These are phyloP conservation scores for Ennomos fuscantarius DNA, from an alignment of 2,888 invertebrate species.

Conservation along the genomic window DNA sequence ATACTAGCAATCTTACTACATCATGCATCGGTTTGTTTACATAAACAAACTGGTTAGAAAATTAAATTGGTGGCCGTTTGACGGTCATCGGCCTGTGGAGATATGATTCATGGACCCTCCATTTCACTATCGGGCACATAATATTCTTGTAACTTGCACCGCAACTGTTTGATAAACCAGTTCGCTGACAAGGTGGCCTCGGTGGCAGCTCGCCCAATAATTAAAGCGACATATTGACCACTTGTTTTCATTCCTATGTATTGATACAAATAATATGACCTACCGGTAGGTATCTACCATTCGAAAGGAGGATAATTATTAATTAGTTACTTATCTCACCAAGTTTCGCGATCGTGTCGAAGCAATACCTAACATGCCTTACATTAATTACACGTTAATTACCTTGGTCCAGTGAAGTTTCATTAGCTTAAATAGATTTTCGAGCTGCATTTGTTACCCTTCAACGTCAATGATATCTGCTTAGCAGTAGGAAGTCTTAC, in stretches of 20 bases:
- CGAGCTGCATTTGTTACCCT: conserved; percentile 11
- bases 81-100: background rate
- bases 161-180: conserved; percentile 74
- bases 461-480: conserved; percentile 17
- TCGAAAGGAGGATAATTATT: conserved; percentile 56
- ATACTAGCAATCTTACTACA: background rate
- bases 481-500: conserved; percentile 17
- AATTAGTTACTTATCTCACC: conserved; percentile 41
- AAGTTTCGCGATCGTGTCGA: conserved; percentile 53
- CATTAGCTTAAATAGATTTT: conserved; percentile 11
- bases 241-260: conserved; percentile 73
- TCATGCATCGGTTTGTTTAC: conserved; percentile 5
- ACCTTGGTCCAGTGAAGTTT: conserved; percentile 33
- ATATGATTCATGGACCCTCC: conserved; percentile 14
- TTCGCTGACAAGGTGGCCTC: conserved; percentile 78
- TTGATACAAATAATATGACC: conserved; percentile 67
- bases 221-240: conserved; percentile 78
- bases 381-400: conserved; percentile 42
- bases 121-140: too few relatives aligned
- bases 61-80: background rate
- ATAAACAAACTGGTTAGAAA: background rate
- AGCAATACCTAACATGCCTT: conserved; percentile 34
- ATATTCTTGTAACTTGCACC: conserved; percentile 57
- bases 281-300: conserved; percentile 52
- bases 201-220: conserved; percentile 72